Evolutionary conservation across 2,888 invertebrate species (phyloP).

Genomic region (Drosophila pullipes): DNA sequence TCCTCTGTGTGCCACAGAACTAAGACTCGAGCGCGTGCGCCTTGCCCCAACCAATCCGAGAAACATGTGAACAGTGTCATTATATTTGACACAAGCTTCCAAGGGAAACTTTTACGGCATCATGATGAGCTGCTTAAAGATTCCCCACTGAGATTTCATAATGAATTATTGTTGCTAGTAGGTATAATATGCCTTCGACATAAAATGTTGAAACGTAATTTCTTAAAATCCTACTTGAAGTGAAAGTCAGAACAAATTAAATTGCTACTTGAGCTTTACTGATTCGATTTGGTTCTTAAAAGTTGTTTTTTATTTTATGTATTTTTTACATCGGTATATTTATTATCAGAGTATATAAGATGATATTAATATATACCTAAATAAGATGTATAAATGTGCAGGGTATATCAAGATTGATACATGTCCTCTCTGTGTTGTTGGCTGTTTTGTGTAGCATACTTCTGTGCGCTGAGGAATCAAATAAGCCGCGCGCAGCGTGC

Average conservation of each 20-base stretch:
- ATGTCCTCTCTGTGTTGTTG: background rate
- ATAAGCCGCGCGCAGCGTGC: slow-evolving; percentile 66
- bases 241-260: background rate
- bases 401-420: slow-evolving; percentile 25
- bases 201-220: background rate
- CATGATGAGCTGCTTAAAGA: slow-evolving; percentile 41
- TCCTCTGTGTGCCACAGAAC: slow-evolving; percentile 11
- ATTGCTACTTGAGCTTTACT: background rate
- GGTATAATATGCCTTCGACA: background rate
- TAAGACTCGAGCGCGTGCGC: slow-evolving; percentile 31
- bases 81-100: slow-evolving; percentile 37
- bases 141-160: slow-evolving; percentile 17
- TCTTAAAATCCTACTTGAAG: background rate
- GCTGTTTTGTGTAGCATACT: slow-evolving; percentile 40
- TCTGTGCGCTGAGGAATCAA: slow-evolving; percentile 65
- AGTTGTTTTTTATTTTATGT: background rate
- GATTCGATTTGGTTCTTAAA: background rate
- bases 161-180: slow-evolving; percentile 7
- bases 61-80: slow-evolving; percentile 32
- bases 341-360: background rate
- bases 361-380: background rate
- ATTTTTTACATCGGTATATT: background rate
- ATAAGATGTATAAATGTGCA: background rate
- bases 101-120: slow-evolving; percentile 37
- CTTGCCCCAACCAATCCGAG: slow-evolving; percentile 7